Evolutionary conservation across 2,888 invertebrate genomes (phyloP), one percentile per base, ranked within the genome.

Genomic region (Dolichopus griseipennis): DNA sequence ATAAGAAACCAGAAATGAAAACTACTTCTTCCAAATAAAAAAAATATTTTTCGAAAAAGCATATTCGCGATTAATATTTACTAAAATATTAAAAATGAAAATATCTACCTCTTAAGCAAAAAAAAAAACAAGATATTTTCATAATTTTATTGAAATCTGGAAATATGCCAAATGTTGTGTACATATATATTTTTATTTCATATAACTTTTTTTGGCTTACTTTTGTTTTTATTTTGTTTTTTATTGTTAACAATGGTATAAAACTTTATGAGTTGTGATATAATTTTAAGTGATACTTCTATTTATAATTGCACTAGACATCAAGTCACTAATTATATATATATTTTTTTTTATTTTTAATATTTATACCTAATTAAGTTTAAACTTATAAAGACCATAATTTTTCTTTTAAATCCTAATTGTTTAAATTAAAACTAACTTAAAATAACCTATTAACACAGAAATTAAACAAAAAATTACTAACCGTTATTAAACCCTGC

Each of bases 401-500:
- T 4, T 27, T 27, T n/a, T n/a, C n/a, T n/a, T 27, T 27, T 27
- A 27, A 27, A 5, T 4, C 27, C 27, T 27, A 27, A 4, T 27
- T 27, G 27, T 27, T 2, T 2, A 5, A 2, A 27, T 27, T 27
- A 27, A 27, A 27, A 27, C 5, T n/a, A n/a, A n/a, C n/a, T n/a
- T n/a, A n/a, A n/a, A n/a, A n/a, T n/a, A n/a, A n/a, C n/a, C n/a
- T n/a, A n/a, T n/a, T n/a, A n/a, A n/a, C 27, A 27, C 5, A 27
- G 3, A 27, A 27, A 27, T 27, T 27, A 27, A 27, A 4, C 27
- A 27, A 27, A 27, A 27, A 27, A 7, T 61, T 18, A 34, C 8
- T 64, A 15, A 33, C 33, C 20, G 78, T 84, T 83, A 73, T 83
- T 83, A 73, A 81, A 83, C 74, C 83, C 83, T 74, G 82, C 83